A percentile compares a stretch with the other conserved stretches of the same genome.
Conservation (phyloP, 2,797 vertebrate species). For the Lindbergichthys nudifrons region DNA sequence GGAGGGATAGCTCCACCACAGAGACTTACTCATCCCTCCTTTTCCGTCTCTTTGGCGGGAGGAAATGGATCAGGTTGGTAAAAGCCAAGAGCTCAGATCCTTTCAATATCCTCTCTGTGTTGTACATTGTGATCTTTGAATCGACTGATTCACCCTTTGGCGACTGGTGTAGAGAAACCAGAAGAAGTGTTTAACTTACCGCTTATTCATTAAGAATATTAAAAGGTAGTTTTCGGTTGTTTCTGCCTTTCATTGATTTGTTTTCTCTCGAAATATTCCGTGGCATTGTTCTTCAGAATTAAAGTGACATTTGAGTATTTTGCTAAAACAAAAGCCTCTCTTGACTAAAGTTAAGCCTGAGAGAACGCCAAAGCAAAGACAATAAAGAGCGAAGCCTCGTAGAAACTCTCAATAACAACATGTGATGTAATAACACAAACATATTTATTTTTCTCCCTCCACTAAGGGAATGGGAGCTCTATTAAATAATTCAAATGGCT, state of each 20-base stretch:
- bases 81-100: slow-evolving; percentile 56
- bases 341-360: slow-evolving; percentile 59
- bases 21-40: slow-evolving; percentile 55
- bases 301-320: slow-evolving; percentile 42
- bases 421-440: too few relatives aligned
- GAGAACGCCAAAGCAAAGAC: slow-evolving; percentile 62
- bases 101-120: slow-evolving; percentile 59
- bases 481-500: slow-evolving; percentile 89
- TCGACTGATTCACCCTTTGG: slow-evolving; percentile 47
- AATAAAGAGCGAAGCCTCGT: slow-evolving; percentile 55
- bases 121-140: slow-evolving; percentile 54
- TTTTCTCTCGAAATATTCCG: slow-evolving; percentile 10
- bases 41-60: slow-evolving; percentile 27
- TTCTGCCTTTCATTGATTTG: accelerated
- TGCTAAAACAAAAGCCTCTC: slow-evolving; percentile 46
- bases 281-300: slow-evolving; percentile 3
- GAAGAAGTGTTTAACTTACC: slow-evolving; percentile 23
- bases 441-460: slow-evolving; percentile 69
- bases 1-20: slow-evolving; percentile 55
- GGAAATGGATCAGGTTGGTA: slow-evolving; percentile 62
- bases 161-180: slow-evolving; percentile 16
- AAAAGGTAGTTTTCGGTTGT: neutral
- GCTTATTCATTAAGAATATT: slow-evolving; percentile 24
- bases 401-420: slow-evolving; percentile 62
- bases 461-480: slow-evolving; percentile 73